Percentiles rank a stretch among this genome's conserved stretches.
phyloP scores from a whole-genome alignment of 1,140 invertebrate species.

The Drosophila orosa region DNA sequence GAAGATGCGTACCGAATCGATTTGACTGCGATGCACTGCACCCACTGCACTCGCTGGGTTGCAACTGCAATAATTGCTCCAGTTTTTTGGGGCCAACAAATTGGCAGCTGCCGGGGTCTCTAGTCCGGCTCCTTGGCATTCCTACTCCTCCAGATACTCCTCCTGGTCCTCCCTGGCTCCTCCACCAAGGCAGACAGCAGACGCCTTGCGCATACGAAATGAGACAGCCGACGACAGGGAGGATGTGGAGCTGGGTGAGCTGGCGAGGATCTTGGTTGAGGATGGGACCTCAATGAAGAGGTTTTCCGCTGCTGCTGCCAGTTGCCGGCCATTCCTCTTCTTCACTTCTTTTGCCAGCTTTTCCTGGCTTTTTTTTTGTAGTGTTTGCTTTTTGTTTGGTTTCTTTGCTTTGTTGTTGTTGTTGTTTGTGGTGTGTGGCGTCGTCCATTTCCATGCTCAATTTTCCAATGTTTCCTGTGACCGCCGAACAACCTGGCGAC shows the following conservation, averaged over 20 bases:
- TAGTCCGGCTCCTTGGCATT: constrained; percentile 51
- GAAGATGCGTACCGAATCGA: constrained; percentile 80
- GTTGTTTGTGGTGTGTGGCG: constrained; percentile 35
- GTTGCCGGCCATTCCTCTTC: constrained; percentile 65
- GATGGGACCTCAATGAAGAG: constrained; percentile 72
- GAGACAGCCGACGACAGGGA: constrained; percentile 59
- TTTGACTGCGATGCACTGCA: constrained; percentile 63
- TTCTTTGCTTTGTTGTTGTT: constrained; percentile 22
- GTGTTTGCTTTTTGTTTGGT: constrained; percentile 14
- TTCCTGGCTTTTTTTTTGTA: constrained; percentile 5
- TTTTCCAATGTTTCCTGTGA: constrained; percentile 81
- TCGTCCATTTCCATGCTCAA: constrained; percentile 81
- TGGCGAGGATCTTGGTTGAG: constrained; percentile 20
- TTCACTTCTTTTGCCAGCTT: constrained; percentile 30
- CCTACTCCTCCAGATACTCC: neutral
- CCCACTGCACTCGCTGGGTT: neutral
- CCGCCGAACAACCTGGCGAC: constrained; percentile 64
- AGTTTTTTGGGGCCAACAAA: constrained; percentile 52
- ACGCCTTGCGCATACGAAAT: constrained; percentile 77
- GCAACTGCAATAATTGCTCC: constrained; percentile 53
- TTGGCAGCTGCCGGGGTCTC: constrained; percentile 36
- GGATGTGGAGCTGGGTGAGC: constrained; percentile 24
- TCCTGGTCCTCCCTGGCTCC: neutral
- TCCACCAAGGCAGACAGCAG: constrained; percentile 28
- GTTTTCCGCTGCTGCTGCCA: constrained; percentile 75